phyloP scores from a whole-genome alignment of 2,888 invertebrate species.

The Chalcis sispes region DNA sequence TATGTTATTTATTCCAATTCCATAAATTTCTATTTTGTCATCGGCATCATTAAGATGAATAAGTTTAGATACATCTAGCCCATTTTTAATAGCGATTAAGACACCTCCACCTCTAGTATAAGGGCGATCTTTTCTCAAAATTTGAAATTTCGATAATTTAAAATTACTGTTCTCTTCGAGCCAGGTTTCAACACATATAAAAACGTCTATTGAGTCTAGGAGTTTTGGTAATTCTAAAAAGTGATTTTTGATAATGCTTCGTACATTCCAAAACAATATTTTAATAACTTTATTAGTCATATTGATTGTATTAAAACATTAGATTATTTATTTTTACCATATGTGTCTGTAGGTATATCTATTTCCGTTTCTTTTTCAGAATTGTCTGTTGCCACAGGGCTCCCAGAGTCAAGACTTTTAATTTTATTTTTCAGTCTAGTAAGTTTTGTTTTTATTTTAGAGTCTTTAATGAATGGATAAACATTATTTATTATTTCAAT shows the following conservation, averaged over 20 bases:
- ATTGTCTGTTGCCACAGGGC: too few relatives aligned
- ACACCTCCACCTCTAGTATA: conserved; percentile 10
- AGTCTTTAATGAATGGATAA: not conserved
- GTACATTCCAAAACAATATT: conserved; percentile 24
- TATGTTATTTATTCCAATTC: conserved; percentile 8
- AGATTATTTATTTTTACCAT: too few relatives aligned
- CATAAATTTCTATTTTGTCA: not conserved
- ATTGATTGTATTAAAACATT: not conserved
- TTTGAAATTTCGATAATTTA: not conserved
- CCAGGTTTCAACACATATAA: conserved; percentile 21
- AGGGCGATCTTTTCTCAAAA: not conserved
- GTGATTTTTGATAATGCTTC: not conserved
- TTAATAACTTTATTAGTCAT: not conserved
- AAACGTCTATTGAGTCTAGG: not conserved
- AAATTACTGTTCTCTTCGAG: not conserved
- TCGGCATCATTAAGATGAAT: not conserved
- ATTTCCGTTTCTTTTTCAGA: too few relatives aligned
- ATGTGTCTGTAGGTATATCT: too few relatives aligned
- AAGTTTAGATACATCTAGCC: not conserved
- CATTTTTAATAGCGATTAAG: not conserved
- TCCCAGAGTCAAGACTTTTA: not conserved
- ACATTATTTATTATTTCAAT: not conserved
- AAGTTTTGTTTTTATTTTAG: not conserved
- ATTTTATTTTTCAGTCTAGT: conserved; percentile 4
- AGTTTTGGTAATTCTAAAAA: not conserved